phyloP scores from a whole-genome alignment of 2,888 invertebrate genomes.

The Hymenopus coronatus region DNA sequence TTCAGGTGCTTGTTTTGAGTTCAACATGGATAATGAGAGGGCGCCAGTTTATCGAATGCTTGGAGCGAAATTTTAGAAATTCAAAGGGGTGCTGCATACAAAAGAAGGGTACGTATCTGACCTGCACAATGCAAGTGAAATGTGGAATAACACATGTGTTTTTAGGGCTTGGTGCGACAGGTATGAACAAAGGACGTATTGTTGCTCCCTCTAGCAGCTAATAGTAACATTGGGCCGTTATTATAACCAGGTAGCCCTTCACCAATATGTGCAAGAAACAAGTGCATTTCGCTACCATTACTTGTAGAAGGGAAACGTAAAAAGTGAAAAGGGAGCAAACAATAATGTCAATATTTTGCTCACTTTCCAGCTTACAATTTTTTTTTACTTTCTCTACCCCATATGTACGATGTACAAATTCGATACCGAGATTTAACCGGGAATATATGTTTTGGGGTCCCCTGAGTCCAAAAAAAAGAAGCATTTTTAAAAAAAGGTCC shows the following conservation, averaged over 20 bases:
- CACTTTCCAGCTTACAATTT: too few species aligned
- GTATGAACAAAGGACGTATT: neutral
- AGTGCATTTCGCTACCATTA: too few species aligned
- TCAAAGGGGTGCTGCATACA: neutral
- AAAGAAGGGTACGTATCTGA: neutral
- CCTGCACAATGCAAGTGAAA: neutral
- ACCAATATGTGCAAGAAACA: too few species aligned
- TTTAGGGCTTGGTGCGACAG: neutral
- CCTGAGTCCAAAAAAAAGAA: too few species aligned
- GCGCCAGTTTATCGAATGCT: neutral
- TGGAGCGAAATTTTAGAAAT: neutral
- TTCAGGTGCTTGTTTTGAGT: neutral
- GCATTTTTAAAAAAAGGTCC: too few species aligned
- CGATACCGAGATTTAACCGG: too few species aligned
- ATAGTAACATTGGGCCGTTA: neutral
- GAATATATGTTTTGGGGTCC: too few species aligned
- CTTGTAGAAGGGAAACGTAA: too few species aligned
- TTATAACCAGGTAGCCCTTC: neutral
- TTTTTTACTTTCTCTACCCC: too few species aligned
- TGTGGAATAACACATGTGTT: neutral
- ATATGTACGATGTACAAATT: too few species aligned
- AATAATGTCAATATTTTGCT: too few species aligned
- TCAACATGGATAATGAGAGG: neutral
- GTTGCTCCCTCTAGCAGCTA: neutral
- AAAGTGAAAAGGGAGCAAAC: too few species aligned